Percentiles rank a stretch among this genome's conserved stretches.
Evolutionary conservation across 1,140 invertebrate species (phyloP).

Genomic region (Trichoplusia ni): DNA sequence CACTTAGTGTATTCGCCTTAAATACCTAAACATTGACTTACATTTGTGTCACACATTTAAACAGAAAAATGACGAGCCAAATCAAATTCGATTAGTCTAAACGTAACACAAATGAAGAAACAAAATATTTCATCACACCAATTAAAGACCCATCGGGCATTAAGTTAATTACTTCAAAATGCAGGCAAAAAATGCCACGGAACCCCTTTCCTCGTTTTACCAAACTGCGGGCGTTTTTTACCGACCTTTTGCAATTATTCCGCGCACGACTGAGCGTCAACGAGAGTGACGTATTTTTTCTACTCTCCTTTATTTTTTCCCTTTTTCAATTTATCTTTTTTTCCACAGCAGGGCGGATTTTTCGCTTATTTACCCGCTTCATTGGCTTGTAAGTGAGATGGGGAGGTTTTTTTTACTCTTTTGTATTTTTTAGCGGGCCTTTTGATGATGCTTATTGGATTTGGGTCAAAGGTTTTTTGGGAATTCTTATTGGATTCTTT

Average conservation of each 20-base stretch:
- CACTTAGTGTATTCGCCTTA: too few relatives aligned
- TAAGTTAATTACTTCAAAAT: not conserved
- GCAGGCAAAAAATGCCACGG: conserved; percentile 38
- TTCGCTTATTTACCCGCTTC: conserved; percentile 80
- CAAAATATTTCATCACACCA: too few relatives aligned
- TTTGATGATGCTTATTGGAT: conserved; percentile 59
- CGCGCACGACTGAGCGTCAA: conserved; percentile 65
- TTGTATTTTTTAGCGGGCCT: conserved; percentile 60
- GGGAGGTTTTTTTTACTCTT: conserved; percentile 59
- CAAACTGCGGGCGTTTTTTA: conserved; percentile 50
- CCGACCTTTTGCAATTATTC: conserved; percentile 74
- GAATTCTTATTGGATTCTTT: conserved; percentile 34
- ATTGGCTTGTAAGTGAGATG: conserved; percentile 79
- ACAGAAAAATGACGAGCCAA: too few relatives aligned
- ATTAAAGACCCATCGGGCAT: not conserved
- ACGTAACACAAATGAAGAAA: not conserved
- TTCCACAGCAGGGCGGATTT: conserved; percentile 76
- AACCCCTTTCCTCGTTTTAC: conserved; percentile 38
- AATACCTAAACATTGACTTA: too few relatives aligned
- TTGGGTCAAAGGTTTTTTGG: conserved; percentile 57
- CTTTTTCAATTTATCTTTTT: conserved; percentile 71
- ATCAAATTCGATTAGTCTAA: conserved; percentile 4
- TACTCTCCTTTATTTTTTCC: conserved; percentile 43
- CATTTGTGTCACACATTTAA: too few relatives aligned
- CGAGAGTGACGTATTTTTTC: conserved; percentile 68